These are phyloP conservation scores for Bimastos eiseni DNA, from an alignment of 2,888 invertebrate species.

Conservation along the genomic window DNA sequence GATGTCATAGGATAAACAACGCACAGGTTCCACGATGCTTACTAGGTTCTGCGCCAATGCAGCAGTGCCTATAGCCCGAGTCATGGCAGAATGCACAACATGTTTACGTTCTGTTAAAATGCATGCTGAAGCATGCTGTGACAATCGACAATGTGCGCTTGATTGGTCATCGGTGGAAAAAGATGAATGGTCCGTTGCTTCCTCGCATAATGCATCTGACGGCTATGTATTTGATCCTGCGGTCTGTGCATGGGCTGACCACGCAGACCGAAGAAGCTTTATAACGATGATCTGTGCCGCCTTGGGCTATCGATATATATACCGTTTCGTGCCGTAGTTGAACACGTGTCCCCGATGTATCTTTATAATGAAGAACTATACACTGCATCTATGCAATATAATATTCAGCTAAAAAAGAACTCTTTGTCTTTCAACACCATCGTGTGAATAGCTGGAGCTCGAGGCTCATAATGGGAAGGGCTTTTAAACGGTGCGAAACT, in stretches of 20 bases:
- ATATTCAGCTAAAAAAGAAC: not conserved
- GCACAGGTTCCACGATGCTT: no score
- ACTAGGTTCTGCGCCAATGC: no score
- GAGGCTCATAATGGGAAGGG: not conserved
- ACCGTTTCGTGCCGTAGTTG: not conserved
- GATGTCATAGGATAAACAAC: no score
- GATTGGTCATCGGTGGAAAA: not conserved
- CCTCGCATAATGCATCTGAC: not conserved
- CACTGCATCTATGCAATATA: not conserved
- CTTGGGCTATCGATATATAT: not conserved
- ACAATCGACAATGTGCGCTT: not conserved
- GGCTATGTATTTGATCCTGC: not conserved
- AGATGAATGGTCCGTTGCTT: not conserved
- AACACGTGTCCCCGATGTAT: not conserved
- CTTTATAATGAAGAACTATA: not conserved
- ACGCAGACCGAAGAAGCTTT: not conserved
- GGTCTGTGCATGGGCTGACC: not conserved
- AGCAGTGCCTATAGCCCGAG: no score
- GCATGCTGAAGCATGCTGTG: not conserved
- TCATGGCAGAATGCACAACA: no score
- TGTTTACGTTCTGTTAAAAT: not conserved
- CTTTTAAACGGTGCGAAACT: not conserved
- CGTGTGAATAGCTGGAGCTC: not conserved
- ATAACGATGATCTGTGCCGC: not conserved
- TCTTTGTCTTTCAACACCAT: not conserved